Percentiles rank a stretch among this genome's conserved stretches.
Evolutionary conservation across 2,113 vertebrate genomes (phyloP).

Genomic region (Barbus barbus): DNA sequence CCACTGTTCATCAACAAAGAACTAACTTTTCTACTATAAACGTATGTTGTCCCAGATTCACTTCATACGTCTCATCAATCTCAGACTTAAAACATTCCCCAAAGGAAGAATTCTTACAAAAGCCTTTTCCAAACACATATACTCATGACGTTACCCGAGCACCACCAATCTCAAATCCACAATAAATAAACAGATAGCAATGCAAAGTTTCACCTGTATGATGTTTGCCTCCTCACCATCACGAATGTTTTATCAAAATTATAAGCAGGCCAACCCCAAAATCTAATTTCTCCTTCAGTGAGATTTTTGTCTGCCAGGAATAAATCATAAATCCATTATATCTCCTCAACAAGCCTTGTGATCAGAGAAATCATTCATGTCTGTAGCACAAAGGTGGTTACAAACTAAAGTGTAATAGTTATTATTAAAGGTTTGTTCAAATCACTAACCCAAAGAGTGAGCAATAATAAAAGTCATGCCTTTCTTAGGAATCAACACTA

Average conservation of each 20-base stretch:
- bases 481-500: not conserved
- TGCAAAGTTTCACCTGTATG: not conserved
- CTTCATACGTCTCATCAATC: too few relatives aligned
- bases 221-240: not conserved
- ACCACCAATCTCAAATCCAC: not conserved
- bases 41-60: too few relatives aligned
- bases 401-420: too few relatives aligned
- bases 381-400: too few relatives aligned
- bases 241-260: not conserved
- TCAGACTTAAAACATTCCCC: too few relatives aligned
- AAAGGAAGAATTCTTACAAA: too few relatives aligned
- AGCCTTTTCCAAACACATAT: not conserved
- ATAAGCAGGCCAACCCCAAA: not conserved
- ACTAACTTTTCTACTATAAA: too few relatives aligned
- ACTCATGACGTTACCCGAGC: not conserved
- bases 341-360: not conserved
- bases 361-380: not conserved
- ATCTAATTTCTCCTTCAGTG: not conserved
- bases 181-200: conserved; percentile 3
- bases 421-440: not conserved
- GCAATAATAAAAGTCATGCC: not conserved
- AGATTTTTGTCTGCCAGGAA: not conserved
- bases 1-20: too few relatives aligned
- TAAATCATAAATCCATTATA: not conserved
- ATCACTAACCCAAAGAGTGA: not conserved